Conservation (phyloP, 92 coral and sea anemone species). For the Phenganax stokvisi region DNA sequence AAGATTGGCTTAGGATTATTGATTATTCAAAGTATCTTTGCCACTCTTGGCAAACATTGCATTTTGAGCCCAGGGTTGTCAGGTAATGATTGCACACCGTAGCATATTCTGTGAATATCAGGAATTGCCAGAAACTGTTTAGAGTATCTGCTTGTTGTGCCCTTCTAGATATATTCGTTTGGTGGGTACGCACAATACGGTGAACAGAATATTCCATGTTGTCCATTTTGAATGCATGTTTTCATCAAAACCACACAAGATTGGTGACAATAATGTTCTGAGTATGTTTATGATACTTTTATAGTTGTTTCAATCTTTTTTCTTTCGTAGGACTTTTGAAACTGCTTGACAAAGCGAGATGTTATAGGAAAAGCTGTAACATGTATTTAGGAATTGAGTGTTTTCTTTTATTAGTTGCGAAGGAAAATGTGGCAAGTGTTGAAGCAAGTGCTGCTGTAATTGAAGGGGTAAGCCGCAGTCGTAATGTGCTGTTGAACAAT, state of each 20-base stretch:
- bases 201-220: slow-evolving; percentile 86
- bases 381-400: too few species aligned
- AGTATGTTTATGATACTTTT: slow-evolving; percentile 44
- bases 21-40: slow-evolving; percentile 84
- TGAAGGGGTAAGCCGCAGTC: slow-evolving; percentile 97
- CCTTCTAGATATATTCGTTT: slow-evolving; percentile 69
- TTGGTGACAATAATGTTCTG: slow-evolving; percentile 67
- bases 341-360: neutral
- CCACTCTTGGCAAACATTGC: slow-evolving; percentile 85
- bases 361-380: neutral
- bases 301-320: neutral
- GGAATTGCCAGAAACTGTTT: neutral
- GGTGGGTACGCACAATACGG: slow-evolving; percentile 79
- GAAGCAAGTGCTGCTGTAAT: slow-evolving; percentile 83
- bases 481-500: slow-evolving; percentile 87
- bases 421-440: slow-evolving; percentile 72
- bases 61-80: slow-evolving; percentile 89
- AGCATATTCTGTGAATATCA: neutral
- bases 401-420: slow-evolving; percentile 52
- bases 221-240: slow-evolving; percentile 92
- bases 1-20: slow-evolving; percentile 83
- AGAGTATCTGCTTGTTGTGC: neutral
- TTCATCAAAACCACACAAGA: slow-evolving; percentile 57
- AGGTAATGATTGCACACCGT: slow-evolving; percentile 42
- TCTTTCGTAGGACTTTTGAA: neutral